phyloP scores from a whole-genome alignment of 1,140 invertebrate species.

The Globodera rostochiensis region DNA sequence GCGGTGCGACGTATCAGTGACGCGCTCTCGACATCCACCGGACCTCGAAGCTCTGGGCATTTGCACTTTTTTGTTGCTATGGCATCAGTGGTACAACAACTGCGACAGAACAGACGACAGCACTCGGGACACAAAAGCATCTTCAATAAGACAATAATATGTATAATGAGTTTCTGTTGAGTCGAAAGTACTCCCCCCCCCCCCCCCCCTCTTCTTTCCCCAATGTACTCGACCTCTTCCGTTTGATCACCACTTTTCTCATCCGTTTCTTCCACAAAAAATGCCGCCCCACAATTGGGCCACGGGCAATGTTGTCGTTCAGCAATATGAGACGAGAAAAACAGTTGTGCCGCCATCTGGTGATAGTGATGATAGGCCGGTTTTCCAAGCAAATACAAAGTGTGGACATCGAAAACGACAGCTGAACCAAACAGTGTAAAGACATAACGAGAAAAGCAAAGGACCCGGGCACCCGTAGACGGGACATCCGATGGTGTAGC shows the following conservation, averaged over 20 bases:
- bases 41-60: not conserved
- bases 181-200: not conserved
- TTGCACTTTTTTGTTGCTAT: not conserved
- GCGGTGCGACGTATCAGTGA: conserved; percentile 31
- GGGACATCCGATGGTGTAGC: conserved; percentile 38
- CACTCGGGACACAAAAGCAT: conserved; percentile 41
- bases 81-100: not conserved
- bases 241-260: not conserved
- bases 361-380: conserved; percentile 39
- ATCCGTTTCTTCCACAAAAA: conserved; percentile 34
- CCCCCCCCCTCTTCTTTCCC: conserved; percentile 1
- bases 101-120: conserved; percentile 35
- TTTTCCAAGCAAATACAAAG: conserved; percentile 42
- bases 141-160: not conserved
- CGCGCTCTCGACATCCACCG: not conserved
- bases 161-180: not conserved
- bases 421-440: conserved; percentile 25
- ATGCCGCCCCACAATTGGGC: conserved; percentile 38
- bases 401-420: conserved; percentile 31
- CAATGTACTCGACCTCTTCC: not conserved
- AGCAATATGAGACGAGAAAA: conserved; percentile 34
- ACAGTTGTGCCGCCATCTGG: conserved; percentile 33
- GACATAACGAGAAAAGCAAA: not conserved
- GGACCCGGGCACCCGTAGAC: conserved; percentile 33
- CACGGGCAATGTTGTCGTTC: conserved; percentile 40